Base-by-base conservation (phyloP, 2,888 invertebrate species). In the Drosophila glabriapex region DNA sequence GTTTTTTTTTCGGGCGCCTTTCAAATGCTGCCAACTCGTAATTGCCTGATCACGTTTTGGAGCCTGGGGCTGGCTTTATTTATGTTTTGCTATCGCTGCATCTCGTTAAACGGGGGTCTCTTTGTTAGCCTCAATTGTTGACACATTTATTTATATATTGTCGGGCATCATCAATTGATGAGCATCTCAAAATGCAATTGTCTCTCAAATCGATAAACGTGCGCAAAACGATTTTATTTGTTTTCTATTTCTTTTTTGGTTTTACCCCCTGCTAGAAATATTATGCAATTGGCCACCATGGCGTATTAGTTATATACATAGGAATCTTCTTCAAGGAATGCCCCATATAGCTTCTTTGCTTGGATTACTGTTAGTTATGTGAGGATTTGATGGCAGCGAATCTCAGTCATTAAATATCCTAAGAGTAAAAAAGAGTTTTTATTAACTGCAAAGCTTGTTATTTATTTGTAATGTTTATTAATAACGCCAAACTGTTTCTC, bases 31-130 rank as follows among this genome's bases (percentile, higher is more conserved):
- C 50, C 41, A 64, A 61, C 67, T 69, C 31, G 64, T 80, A 82
- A 88, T 85, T 85, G 83, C 75, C 82, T 59, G 82, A 83, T 85
- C 85, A 85, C 85, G 85, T 85, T 88, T 80, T 46, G 63, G 61
- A 55, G 76, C 73, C 77, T 53, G 50, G 10, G 35, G 70, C 73
- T 62, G 58, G 41, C 54, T 73, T 68, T 67, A 68, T 72, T 69
- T 71, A 22, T n/a, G 46, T 55, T 55, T 61, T 53, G 68, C 58
- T 71, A 60, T 70, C 65, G 46, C 55, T 58, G 75, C 61, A 68
- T 68, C 65, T 64, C 43, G 41, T 22, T 29, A 29, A 25, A 25
- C 28, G 14, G 33, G 59, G 28, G 35, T 43, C 16, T 54, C 60
- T 68, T 60, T 54, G 64, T 56, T 59, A 65, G 58, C 56, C 68